Evolutionary conservation across 2,888 invertebrate species (phyloP).

Genomic region (Auanema sp.): DNA sequence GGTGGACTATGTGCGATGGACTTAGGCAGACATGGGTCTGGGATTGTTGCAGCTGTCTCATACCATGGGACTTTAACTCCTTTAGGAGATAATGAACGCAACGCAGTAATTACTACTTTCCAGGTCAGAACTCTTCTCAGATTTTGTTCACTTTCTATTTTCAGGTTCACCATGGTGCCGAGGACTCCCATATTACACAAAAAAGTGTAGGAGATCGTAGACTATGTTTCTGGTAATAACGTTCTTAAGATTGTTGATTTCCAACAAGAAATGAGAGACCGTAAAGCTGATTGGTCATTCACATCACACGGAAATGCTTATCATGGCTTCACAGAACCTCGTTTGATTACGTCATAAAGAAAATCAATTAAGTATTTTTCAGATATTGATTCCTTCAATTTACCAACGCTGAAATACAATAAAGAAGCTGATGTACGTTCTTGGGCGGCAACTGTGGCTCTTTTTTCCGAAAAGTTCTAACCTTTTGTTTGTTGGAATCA

Average conservation of each 20-base stretch:
- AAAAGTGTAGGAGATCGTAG: too few relatives aligned
- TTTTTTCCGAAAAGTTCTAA: slow-evolving; percentile 29
- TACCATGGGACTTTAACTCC: slow-evolving; percentile 57
- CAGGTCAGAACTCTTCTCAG: slow-evolving; percentile 20
- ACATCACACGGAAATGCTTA: slow-evolving; percentile 46
- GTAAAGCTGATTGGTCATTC: slow-evolving; percentile 53
- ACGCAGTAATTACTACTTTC: slow-evolving; percentile 23
- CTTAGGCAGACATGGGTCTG: slow-evolving; percentile 43
- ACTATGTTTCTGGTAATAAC: too few relatives aligned
- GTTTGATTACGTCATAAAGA: slow-evolving; percentile 1
- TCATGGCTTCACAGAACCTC: slow-evolving; percentile 52
- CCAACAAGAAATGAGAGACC: slow-evolving; percentile 43
- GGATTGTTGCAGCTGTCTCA: slow-evolving; percentile 47
- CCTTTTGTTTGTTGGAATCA: too few relatives aligned
- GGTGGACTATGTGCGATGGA: slow-evolving; percentile 58
- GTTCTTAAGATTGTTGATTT: slow-evolving; percentile 30
- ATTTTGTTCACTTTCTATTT: not conserved
- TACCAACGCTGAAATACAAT: slow-evolving; percentile 43
- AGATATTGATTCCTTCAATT: slow-evolving; percentile 24
- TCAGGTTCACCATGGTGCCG: slow-evolving; percentile 46
- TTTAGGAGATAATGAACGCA: slow-evolving; percentile 27
- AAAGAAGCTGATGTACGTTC: slow-evolving; percentile 39
- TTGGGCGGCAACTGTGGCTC: slow-evolving; percentile 33
- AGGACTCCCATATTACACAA: too few relatives aligned
- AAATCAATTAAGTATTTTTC: slow-evolving; percentile 3